Evolutionary conservation across 2,113 vertebrate species (phyloP), one percentile per base, ranked within the genome.

Genomic region (Aspidoscelis tigris): DNA sequence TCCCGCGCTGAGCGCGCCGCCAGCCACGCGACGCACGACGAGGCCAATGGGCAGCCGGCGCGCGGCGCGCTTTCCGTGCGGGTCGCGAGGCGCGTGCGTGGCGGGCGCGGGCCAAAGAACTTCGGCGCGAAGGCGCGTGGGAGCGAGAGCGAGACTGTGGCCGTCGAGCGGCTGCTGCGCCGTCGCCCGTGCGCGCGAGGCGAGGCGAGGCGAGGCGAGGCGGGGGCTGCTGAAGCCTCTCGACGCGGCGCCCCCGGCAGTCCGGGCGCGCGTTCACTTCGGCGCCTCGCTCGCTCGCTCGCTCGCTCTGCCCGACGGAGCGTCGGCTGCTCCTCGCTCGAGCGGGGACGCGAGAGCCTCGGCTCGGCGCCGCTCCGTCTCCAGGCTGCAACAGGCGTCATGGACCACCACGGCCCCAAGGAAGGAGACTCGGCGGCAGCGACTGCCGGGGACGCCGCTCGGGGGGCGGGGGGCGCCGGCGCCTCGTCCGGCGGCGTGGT

Each of bases 401-500:
- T 92, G 91, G 90, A 93, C 11, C 78, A 92, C 11, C 76, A 73
- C n/a, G 76, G 76, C 41, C 81, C 89, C 61, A 96, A 96, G 71
- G 94, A 96, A 58, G 90, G 92, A 71, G 95, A 96, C 86, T 91
- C 92, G 78, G 92, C 18, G 93, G 90, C 91, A 80, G 89, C 85
- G 24, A 89, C 90, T 64, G 93, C 88, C 18, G 73, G 84, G 5
- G 93, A 78, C 85, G 91, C 76, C 18, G 72, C 85, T 12, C 89
- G 83, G 3, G 93, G 92, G 53, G 91, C 95, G 76, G 75, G 93
- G 66, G 92, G 94, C 79, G 92, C 92, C 70, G 87, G 95, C 58
- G 92, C 96, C 44, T 92, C 97, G 2, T 96, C 97, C 84, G 97
- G 97, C 87, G 98, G 98, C 86, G 98, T 98, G 92, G 98, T 99